Conservation (phyloP, 64 coral and sea anemone genomes). For the Montipora sp. region DNA sequence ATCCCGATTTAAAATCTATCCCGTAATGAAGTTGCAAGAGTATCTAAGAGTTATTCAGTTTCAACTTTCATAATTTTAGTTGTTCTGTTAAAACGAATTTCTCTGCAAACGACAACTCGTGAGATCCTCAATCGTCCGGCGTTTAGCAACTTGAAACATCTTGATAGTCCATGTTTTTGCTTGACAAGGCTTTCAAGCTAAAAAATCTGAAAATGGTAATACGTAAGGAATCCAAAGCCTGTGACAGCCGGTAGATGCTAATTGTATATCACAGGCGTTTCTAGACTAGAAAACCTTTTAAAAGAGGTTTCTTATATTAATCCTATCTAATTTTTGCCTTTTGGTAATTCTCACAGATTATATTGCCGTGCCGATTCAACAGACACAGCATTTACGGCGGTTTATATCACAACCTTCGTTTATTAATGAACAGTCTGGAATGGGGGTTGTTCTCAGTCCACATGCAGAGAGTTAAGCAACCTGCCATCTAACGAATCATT, state of each 20-base stretch:
- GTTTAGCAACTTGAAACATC: too few species aligned
- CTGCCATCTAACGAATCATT: background rate
- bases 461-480: background rate
- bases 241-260: background rate
- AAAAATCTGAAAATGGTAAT: background rate
- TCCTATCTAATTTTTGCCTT: background rate
- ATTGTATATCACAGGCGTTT: background rate
- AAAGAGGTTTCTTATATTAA: background rate
- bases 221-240: background rate
- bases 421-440: background rate
- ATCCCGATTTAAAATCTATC: background rate
- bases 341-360: background rate
- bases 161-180: too few species aligned
- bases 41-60: background rate
- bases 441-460: background rate
- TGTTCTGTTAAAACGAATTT: too few species aligned
- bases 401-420: background rate
- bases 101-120: too few species aligned
- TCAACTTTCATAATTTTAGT: too few species aligned
- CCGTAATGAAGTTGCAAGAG: background rate
- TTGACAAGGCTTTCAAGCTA: too few species aligned
- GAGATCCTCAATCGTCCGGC: too few species aligned
- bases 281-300: constrained; percentile 3
- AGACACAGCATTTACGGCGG: background rate
- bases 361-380: background rate